These are phyloP conservation scores for Melanargia galathea DNA, from an alignment of 2,888 invertebrate genomes.

Conservation along the genomic window DNA sequence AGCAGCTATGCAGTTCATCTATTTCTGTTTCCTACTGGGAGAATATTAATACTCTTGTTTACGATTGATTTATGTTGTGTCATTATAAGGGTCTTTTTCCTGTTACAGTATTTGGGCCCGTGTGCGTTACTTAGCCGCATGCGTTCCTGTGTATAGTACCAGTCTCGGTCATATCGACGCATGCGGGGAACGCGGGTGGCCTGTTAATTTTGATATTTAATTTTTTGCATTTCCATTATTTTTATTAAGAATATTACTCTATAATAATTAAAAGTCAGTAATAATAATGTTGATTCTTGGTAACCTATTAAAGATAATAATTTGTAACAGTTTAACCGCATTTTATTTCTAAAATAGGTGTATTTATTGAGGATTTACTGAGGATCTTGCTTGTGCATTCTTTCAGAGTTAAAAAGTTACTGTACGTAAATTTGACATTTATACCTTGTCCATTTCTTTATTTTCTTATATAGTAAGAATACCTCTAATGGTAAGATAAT, in stretches of 20 bases:
- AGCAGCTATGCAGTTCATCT: conserved; percentile 31
- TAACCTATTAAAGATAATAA: neutral
- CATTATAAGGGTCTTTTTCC: neutral
- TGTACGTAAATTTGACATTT: too few species aligned
- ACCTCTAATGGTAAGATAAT: too few species aligned
- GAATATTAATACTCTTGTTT: neutral
- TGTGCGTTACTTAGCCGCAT: too few species aligned
- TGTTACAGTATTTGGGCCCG: too few species aligned
- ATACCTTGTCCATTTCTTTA: too few species aligned
- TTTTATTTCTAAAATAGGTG: neutral
- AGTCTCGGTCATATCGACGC: too few species aligned
- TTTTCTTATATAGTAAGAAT: too few species aligned
- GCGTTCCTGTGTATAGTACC: neutral
- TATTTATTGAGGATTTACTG: neutral
- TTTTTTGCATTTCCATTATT: neutral
- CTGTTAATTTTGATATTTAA: too few species aligned
- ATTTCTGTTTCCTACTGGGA: neutral
- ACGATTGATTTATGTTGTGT: neutral
- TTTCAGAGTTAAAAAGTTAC: too few species aligned
- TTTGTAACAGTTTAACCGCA: neutral
- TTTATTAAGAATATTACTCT: conserved; percentile 1
- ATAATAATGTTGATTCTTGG: neutral
- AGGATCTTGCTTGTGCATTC: too few species aligned
- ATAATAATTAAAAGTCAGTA: neutral
- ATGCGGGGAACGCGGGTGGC: too few species aligned